phyloP scores from a whole-genome alignment of 2,797 vertebrate genomes.

The Sphenodon punctatus region DNA sequence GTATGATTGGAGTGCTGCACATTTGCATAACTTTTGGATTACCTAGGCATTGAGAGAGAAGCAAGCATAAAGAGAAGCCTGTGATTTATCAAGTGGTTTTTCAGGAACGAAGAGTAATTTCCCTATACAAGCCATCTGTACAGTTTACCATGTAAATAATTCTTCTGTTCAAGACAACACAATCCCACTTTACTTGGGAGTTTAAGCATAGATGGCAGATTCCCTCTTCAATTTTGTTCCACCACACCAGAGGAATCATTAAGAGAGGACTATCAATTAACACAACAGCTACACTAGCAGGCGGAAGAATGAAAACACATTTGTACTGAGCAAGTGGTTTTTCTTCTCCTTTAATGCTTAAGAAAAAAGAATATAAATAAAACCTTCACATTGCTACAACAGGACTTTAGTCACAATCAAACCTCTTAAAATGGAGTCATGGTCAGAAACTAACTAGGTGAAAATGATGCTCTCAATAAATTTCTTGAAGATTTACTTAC shows the following conservation, averaged over 20 bases:
- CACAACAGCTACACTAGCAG: conserved; percentile 35
- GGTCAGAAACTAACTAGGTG: background rate
- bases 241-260: conserved; percentile 27
- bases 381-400: conserved; percentile 2
- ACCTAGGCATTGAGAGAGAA: conserved; percentile 45
- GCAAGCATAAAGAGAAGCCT: conserved; percentile 50
- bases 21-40: conserved; percentile 69
- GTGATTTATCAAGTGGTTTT: conserved; percentile 69
- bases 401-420: conserved; percentile 14
- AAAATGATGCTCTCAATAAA: conserved; percentile 18
- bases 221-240: conserved; percentile 27
- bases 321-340: background rate
- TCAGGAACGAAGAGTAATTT: conserved; percentile 68
- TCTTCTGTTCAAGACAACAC: conserved; percentile 43
- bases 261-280: conserved; percentile 44
- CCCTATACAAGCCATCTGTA: conserved; percentile 61
- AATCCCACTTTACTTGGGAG: conserved; percentile 39
- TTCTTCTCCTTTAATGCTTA: background rate
- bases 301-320: conserved; percentile 13
- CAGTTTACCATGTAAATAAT: conserved; percentile 41
- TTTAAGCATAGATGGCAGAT: conserved; percentile 33
- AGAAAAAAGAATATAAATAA: background rate
- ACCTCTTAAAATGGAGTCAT: conserved; percentile 2
- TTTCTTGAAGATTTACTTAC: conserved; percentile 45
- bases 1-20: conserved; percentile 57